Base-by-base conservation (phyloP, 2,113 vertebrate species). In the Melanerpes aurifrons region DNA sequence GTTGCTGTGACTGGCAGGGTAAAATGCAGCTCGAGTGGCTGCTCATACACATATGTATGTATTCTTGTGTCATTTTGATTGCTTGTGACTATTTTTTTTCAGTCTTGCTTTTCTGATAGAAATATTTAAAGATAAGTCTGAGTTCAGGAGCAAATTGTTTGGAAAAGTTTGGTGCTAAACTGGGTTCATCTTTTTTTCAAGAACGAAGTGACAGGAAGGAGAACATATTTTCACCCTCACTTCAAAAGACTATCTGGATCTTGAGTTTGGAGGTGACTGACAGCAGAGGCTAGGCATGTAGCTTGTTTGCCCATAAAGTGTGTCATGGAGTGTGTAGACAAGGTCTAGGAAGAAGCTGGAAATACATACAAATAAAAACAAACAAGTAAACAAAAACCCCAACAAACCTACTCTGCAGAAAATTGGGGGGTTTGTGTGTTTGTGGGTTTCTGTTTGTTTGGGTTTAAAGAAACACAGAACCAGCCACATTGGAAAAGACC, bases 151-250 rank as follows among this genome's bases (percentile, higher is more conserved):
- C 15, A 93, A 93, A 93, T 85, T 62, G 26, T 90, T 88, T 87
- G 68, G 72, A 95, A 96, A 89, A 89, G 82, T 71, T 18, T 66
- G 28, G 22, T 94, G 74, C 75, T 87, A 45, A 82, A 93, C 79
- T 50, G 56, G 10, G 5, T 75, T 84, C 7, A 18, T 82, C n/a
- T 59, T 0, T 87, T 45, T 94, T 86, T 76, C 35, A 90, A 76
- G 71, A 87, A 73, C 32, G 25, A 89, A 73, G 24, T 47, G 37
- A 40, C 32, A 56, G 73, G 59, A 90, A 85, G 13, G 43, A 57
- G 62, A 58, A 57, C 43, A 10, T 8, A 8, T 75, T 95, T 86
- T 50, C 48, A 86, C 13, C 19, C 29, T 68, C 90, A 35, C 22
- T 21, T 35, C 32, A 32, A 62, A 86, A 59, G 26, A 5, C 10